A percentile compares a stretch with the other conserved stretches of the same genome.
Conservation (phyloP, 1,140 invertebrate species). For the Drosophila takahashii region DNA sequence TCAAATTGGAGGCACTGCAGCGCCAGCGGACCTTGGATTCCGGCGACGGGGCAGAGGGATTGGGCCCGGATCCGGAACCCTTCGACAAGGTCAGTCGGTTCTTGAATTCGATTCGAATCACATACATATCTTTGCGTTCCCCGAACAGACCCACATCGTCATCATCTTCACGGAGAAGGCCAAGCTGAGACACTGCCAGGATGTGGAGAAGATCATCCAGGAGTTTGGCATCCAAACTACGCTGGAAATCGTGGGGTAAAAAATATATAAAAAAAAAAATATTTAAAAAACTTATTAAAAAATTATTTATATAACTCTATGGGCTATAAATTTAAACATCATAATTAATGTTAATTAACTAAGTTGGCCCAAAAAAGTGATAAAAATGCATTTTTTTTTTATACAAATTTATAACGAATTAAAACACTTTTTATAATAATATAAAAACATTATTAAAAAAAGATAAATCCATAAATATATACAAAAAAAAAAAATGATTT, state of each 20-base stretch:
- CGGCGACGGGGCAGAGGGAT: constrained; percentile 45
- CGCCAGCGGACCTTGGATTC: constrained; percentile 64
- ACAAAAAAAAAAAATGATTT: no score
- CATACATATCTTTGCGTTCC: not conserved
- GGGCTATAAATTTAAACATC: no score
- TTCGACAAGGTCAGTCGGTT: constrained; percentile 63
- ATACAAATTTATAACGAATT: no score
- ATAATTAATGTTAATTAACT: no score
- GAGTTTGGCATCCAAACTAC: constrained; percentile 81
- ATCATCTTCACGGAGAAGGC: constrained; percentile 81
- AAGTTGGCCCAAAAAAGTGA: no score
- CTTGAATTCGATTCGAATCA: not conserved
- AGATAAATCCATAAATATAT: no score
- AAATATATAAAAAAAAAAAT: not conserved
- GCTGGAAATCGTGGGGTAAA: constrained; percentile 84
- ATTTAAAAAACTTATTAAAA: not conserved
- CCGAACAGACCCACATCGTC: constrained; percentile 75
- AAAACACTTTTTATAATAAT: no score
- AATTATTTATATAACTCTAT: no score
- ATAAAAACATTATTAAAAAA: no score
- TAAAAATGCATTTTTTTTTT: no score
- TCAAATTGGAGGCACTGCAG: constrained; percentile 71
- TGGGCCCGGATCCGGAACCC: constrained; percentile 25
- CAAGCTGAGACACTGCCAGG: constrained; percentile 71
- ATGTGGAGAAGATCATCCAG: constrained; percentile 82